Percentiles rank a stretch among this genome's conserved stretches.
These are phyloP conservation scores for Aleiodes sp. DNA, from an alignment of 1,140 invertebrate species.

Conservation along the genomic window DNA sequence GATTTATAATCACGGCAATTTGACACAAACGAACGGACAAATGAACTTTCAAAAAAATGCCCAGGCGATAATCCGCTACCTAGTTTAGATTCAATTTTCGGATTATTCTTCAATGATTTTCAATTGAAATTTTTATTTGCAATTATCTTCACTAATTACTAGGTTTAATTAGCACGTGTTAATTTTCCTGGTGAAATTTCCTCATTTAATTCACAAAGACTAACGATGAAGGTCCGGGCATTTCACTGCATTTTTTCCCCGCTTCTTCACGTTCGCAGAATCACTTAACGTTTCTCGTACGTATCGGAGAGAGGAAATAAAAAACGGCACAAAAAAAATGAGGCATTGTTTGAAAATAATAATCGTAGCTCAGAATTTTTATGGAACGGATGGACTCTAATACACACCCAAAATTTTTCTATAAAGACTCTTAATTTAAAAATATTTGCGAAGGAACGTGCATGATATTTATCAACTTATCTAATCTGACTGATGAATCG, in stretches of 20 bases:
- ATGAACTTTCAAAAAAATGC: constrained; percentile 64
- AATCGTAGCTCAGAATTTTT: not conserved
- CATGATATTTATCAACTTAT: too few species aligned
- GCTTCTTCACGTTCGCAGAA: not conserved
- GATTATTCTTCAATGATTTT: constrained; percentile 43
- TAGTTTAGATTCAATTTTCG: constrained; percentile 58
- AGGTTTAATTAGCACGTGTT: too few species aligned
- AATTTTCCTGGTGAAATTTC: not conserved
- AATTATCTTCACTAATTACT: not conserved
- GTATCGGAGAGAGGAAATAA: not conserved
- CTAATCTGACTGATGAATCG: too few species aligned
- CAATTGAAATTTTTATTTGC: not conserved
- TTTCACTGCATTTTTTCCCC: not conserved
- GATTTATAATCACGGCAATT: constrained; percentile 58
- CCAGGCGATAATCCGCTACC: constrained; percentile 59
- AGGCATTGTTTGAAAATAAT: not conserved
- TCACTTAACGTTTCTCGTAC: not conserved
- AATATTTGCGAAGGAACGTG: too few species aligned
- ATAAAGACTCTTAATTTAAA: too few species aligned
- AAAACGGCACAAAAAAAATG: not conserved
- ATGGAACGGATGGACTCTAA: not conserved
- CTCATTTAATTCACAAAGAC: not conserved
- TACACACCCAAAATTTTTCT: too few species aligned
- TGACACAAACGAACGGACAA: constrained; percentile 60
- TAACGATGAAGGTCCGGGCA: not conserved